These are phyloP conservation scores for Aphidoletes aphidimyza DNA, from an alignment of 2,888 invertebrate genomes.

Conservation along the genomic window DNA sequence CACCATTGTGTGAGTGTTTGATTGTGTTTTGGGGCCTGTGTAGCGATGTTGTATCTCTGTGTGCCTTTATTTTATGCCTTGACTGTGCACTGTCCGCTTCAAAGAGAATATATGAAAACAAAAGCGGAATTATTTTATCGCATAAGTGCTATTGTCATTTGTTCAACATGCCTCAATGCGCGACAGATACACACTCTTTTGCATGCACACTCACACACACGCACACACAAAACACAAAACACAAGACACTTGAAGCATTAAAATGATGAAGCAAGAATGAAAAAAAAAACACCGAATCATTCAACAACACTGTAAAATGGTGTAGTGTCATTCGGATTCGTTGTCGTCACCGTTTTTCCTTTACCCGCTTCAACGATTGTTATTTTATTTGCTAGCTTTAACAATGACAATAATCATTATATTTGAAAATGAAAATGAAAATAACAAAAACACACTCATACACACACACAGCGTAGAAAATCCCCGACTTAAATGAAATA, in stretches of 20 bases:
- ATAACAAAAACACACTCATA: neutral
- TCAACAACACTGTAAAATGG: neutral
- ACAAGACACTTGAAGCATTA: neutral
- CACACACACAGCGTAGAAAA: neutral
- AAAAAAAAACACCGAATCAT: neutral
- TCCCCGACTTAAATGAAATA: slow-evolving; percentile 2
- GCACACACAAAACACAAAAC: no score
- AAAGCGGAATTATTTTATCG: slow-evolving; percentile 39
- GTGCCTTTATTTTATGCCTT: no score
- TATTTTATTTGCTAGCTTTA: slow-evolving; percentile 27
- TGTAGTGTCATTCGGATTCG: no score
- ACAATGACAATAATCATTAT: slow-evolving; percentile 51
- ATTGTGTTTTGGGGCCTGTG: no score
- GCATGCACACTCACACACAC: no score
- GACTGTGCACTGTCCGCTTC: neutral
- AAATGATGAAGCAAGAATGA: slow-evolving; percentile 28
- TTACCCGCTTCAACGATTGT: slow-evolving; percentile 10
- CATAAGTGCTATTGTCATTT: slow-evolving; percentile 25
- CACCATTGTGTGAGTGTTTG: neutral
- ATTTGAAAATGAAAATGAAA: slow-evolving; percentile 38
- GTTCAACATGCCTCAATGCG: slow-evolving; percentile 23
- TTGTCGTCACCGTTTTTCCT: neutral
- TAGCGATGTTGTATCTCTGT: no score
- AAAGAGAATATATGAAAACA: neutral
- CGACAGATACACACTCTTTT: neutral